phyloP scores from a whole-genome alignment of 2,113 vertebrate species.

The Solea senegalensis region DNA sequence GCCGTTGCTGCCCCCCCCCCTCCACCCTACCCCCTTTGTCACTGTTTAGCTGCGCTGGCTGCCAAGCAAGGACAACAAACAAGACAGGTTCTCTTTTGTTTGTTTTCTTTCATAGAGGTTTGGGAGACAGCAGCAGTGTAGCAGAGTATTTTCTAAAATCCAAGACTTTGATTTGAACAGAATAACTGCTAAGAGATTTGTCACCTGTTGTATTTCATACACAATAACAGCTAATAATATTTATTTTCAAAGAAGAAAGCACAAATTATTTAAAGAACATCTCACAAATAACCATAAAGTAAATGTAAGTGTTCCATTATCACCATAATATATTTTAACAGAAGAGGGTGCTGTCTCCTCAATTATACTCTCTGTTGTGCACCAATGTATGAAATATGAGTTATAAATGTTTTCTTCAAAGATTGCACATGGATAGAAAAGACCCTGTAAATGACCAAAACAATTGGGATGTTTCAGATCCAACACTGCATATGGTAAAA shows the following conservation, averaged over 20 bases:
- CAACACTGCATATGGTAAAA: neutral
- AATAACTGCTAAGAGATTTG: too few relatives aligned
- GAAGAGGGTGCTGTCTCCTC: constrained; percentile 67
- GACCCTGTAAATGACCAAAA: neutral
- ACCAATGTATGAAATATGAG: neutral
- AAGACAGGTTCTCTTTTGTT: neutral
- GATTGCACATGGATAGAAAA: neutral
- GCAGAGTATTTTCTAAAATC: too few relatives aligned
- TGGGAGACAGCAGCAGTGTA: neutral
- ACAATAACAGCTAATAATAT: too few relatives aligned
- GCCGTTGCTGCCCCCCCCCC: constrained; percentile 45
- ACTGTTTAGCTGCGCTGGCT: constrained; percentile 38
- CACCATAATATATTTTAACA: constrained; percentile 23
- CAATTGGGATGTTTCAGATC: neutral
- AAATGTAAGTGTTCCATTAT: neutral
- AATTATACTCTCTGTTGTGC: constrained; percentile 13
- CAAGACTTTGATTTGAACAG: too few relatives aligned
- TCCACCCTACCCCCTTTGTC: constrained; percentile 18
- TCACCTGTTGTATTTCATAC: too few relatives aligned
- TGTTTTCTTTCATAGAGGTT: neutral
- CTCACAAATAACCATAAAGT: neutral
- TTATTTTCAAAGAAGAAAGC: neutral
- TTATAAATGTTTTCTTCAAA: constrained; percentile 10
- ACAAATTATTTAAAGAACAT: neutral
- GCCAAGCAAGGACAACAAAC: constrained; percentile 50